A percentile compares a stretch with the other conserved stretches of the same genome.
phyloP scores from a whole-genome alignment of 2,888 invertebrate species.

The Clanis bilineata region DNA sequence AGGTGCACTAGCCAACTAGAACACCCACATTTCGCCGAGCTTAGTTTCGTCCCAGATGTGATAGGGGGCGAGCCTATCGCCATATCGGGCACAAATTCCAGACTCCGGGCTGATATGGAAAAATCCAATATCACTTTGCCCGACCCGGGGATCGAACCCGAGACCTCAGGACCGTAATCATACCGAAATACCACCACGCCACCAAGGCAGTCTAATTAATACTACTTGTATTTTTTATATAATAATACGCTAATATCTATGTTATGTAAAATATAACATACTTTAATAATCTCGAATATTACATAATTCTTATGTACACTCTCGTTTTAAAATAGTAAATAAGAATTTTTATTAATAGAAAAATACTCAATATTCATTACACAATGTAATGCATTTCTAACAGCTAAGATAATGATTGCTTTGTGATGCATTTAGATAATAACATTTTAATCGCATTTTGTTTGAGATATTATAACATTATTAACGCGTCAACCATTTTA shows the following conservation, averaged over 20 bases:
- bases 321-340: constrained; percentile 8
- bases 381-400: not conserved
- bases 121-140: too few relatives aligned
- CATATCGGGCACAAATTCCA: too few relatives aligned
- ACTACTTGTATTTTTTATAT: not conserved
- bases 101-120: too few relatives aligned
- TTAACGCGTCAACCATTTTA: not conserved
- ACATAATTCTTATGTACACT: constrained; percentile 28
- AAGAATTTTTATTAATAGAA: not conserved
- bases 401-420: not conserved
- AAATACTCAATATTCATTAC: constrained; percentile 8
- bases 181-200: too few relatives aligned
- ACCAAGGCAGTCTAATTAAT: too few relatives aligned
- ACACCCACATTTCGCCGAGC: too few relatives aligned
- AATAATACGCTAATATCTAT: not conserved
- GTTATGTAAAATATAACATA: constrained; percentile 20
- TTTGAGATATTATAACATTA: not conserved
- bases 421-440: not conserved
- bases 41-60: too few relatives aligned
- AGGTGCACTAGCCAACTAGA: too few relatives aligned
- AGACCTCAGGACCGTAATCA: too few relatives aligned
- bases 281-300: constrained; percentile 21
- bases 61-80: too few relatives aligned
- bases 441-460: not conserved
- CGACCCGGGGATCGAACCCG: too few relatives aligned